phyloP scores from a whole-genome alignment of 2,797 vertebrate species.

The Adelosebastes latens region DNA sequence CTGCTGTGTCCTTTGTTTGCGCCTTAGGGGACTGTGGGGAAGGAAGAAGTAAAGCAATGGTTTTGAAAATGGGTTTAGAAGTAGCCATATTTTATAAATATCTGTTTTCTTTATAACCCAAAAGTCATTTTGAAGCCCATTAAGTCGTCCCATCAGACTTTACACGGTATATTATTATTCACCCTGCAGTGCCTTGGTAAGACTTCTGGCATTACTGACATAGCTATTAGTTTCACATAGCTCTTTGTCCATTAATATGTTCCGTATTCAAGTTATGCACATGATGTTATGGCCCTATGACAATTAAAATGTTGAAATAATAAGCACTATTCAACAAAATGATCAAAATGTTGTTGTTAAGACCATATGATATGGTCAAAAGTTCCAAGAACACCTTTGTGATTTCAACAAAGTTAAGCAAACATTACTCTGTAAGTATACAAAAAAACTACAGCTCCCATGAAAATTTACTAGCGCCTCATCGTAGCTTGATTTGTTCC shows the following conservation, averaged over 20 bases:
- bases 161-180: background rate
- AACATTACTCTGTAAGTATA: background rate
- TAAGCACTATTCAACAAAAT: background rate
- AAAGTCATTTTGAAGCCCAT: constrained; percentile 35
- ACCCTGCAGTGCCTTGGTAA: background rate
- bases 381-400: background rate
- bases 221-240: background rate
- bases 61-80: constrained; percentile 5
- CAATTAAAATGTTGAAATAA: background rate
- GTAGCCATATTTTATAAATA: constrained; percentile 16
- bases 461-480: background rate
- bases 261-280: background rate
- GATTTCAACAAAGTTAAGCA: background rate
- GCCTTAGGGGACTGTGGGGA: constrained; percentile 27
- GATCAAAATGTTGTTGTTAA: background rate
- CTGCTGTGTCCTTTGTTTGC: constrained; percentile 50
- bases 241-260: background rate
- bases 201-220: background rate
- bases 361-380: background rate
- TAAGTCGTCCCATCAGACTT: constrained; percentile 9
- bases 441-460: background rate
- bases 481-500: background rate
- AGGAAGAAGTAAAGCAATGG: background rate
- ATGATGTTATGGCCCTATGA: background rate
- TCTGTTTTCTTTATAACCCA: constrained; percentile 8